Percentiles rank a stretch among this genome's conserved stretches.
These are phyloP conservation scores for Capricornis sumatraensis DNA, from an alignment of 2,113 vertebrate species.

Conservation along the genomic window DNA sequence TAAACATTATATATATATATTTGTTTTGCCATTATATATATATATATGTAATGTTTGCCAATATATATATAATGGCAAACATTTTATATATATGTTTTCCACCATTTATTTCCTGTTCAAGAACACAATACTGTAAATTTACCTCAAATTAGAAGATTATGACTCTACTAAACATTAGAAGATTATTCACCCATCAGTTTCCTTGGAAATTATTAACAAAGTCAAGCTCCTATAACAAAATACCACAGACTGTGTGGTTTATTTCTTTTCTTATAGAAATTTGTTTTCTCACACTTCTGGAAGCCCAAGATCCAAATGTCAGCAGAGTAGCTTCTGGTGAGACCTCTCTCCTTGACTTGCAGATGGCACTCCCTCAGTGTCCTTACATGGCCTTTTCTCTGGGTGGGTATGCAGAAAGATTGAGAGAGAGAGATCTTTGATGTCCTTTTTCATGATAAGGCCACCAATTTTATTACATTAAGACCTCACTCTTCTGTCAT, in stretches of 20 bases:
- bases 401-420: background rate
- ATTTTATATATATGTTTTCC: too few relatives aligned
- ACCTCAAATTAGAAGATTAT: too few relatives aligned
- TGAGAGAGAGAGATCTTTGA: background rate
- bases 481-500: background rate
- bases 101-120: too few relatives aligned
- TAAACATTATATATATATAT: background rate
- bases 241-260: background rate
- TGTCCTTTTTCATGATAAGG: background rate
- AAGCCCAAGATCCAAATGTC: background rate
- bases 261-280: background rate
- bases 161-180: too few relatives aligned
- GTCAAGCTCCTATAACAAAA: background rate
- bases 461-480: background rate
- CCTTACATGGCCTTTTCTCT: background rate
- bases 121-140: too few relatives aligned
- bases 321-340: background rate
- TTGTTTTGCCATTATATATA: too few relatives aligned
- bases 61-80: too few relatives aligned
- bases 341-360: background rate
- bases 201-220: background rate
- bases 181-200: too few relatives aligned
- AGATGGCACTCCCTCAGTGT: rapidly evolving
- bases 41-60: too few relatives aligned
- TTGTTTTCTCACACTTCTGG: background rate